These are phyloP conservation scores for Panthera leo DNA, from an alignment of 2,113 vertebrate genomes.

Conservation along the genomic window DNA sequence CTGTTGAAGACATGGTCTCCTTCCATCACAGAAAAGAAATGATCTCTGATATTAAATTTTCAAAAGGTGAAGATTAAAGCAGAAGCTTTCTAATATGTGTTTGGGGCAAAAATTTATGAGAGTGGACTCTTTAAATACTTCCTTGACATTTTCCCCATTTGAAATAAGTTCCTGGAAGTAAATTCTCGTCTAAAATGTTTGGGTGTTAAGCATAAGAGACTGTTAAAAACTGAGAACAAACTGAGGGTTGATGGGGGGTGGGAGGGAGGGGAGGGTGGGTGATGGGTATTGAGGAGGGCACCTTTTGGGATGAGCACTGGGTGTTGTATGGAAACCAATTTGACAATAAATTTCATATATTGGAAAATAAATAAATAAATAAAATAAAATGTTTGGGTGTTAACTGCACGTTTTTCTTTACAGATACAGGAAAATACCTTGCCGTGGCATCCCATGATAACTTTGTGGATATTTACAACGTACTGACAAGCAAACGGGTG, in stretches of 20 bases:
- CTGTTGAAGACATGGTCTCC: conserved; percentile 98
- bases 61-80: conserved; percentile 87
- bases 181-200: background rate
- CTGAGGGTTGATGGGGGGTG: no score
- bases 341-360: no score
- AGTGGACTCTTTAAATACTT: background rate
- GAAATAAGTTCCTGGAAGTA: conserved; percentile 14
- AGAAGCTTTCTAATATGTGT: background rate
- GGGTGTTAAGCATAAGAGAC: conserved; percentile 43
- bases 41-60: conserved; percentile 98
- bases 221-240: no score
- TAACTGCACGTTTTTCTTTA: conserved; percentile 70
- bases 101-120: background rate
- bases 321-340: no score
- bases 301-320: no score
- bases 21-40: conserved; percentile 98
- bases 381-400: background rate
- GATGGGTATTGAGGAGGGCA: no score
- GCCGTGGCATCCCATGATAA: conserved; percentile 98
- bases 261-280: no score
- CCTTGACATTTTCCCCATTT: background rate
- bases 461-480: conserved; percentile 99
- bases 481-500: conserved; percentile 96
- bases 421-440: conserved; percentile 96
- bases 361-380: no score